Evolutionary conservation across 1,140 invertebrate genomes (phyloP).

Genomic region (Diploscapter pachys): DNA sequence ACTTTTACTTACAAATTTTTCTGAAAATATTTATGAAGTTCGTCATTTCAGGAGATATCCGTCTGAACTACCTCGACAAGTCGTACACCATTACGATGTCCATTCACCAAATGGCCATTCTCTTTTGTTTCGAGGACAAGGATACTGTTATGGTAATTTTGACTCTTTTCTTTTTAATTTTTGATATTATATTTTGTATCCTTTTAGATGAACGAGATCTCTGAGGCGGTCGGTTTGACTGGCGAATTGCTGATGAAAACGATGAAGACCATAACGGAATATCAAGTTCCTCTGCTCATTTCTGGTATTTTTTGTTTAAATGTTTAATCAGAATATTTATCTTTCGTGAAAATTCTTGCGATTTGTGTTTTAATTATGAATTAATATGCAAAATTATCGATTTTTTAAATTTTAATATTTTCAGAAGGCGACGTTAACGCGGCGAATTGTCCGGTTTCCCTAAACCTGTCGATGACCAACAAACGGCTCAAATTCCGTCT

Average conservation of each 20-base stretch:
- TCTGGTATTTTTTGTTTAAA: slow-evolving; percentile 6
- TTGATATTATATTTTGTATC: no score
- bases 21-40: no score
- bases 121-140: slow-evolving; percentile 79
- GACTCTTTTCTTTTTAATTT: slow-evolving; percentile 1
- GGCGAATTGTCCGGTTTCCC: slow-evolving; percentile 65
- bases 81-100: slow-evolving; percentile 77
- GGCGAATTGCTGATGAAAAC: slow-evolving; percentile 79
- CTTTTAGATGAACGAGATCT: slow-evolving; percentile 64
- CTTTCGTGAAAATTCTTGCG: no score
- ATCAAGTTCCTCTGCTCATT: slow-evolving; percentile 71
- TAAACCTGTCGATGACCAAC: slow-evolving; percentile 82
- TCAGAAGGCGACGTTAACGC: slow-evolving; percentile 42
- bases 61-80: slow-evolving; percentile 74
- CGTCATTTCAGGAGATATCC: slow-evolving; percentile 67
- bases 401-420: background rate
- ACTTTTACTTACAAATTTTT: no score
- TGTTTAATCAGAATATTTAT: no score
- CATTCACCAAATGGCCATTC: slow-evolving; percentile 89
- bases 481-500: slow-evolving; percentile 84
- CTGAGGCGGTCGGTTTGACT: slow-evolving; percentile 72
- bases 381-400: background rate
- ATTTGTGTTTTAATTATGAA: no score
- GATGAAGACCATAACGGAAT: slow-evolving; percentile 74
- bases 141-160: slow-evolving; percentile 69